Evolutionary conservation across 2,888 invertebrate species (phyloP).

Genomic region (Stenchaetothrips biformis): DNA sequence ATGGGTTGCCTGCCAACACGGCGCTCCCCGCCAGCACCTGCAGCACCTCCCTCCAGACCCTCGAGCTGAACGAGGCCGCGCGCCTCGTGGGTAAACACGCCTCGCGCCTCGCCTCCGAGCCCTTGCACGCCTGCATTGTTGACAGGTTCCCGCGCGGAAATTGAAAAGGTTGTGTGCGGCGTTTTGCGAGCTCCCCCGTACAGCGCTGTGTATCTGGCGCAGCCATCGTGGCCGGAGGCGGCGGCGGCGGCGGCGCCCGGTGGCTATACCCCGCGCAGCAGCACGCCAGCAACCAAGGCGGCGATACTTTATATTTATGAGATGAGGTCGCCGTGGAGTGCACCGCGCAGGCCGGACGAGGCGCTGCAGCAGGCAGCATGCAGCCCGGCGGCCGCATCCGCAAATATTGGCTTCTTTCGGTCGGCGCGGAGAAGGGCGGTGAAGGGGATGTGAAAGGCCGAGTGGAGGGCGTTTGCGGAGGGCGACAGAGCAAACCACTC

Average conservation of each 20-base stretch:
- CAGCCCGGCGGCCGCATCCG: not conserved
- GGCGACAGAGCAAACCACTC: not conserved
- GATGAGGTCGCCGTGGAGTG: not conserved
- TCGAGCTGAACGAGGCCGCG: too few relatives aligned
- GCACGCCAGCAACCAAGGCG: not conserved
- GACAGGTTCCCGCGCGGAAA: too few relatives aligned
- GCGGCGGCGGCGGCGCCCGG: too few relatives aligned
- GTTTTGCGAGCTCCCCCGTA: too few relatives aligned
- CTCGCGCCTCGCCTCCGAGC: too few relatives aligned
- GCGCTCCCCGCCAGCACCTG: not conserved
- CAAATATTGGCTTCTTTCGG: not conserved
- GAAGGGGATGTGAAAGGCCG: not conserved
- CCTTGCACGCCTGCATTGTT: too few relatives aligned
- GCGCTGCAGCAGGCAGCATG: too few relatives aligned
- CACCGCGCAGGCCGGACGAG: not conserved
- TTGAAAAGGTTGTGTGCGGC: too few relatives aligned
- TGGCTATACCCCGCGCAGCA: too few relatives aligned
- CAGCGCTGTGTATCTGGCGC: too few relatives aligned
- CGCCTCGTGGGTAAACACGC: too few relatives aligned
- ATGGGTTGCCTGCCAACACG: not conserved
- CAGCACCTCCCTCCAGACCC: not conserved
- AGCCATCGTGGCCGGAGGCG: too few relatives aligned
- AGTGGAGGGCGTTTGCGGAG: not conserved
- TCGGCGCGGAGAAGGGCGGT: not conserved
- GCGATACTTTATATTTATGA: slow-evolving; percentile 8